Percentiles rank a stretch among this genome's conserved stretches.
Evolutionary conservation across 2,888 invertebrate species (phyloP).

Genomic region (Cerastoderma edule): DNA sequence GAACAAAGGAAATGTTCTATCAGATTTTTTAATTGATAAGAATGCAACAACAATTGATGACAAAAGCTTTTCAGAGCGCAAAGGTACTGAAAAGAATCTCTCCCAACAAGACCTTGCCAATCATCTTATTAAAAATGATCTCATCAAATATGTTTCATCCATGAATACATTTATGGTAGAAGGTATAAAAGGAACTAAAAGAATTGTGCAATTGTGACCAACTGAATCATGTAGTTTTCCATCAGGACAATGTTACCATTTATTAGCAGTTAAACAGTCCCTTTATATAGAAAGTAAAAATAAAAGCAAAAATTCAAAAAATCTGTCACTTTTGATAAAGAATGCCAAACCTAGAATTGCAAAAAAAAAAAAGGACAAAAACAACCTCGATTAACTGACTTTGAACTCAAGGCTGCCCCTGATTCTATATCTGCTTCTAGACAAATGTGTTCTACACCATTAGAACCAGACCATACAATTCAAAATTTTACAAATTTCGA

Average conservation of each 20-base stretch:
- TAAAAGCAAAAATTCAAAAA: background rate
- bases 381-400: background rate
- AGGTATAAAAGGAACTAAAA: constrained; percentile 17
- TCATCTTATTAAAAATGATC: constrained; percentile 20
- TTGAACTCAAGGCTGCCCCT: background rate
- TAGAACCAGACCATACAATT: too few relatives aligned
- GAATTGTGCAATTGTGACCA: constrained; percentile 18
- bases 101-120: background rate
- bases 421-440: background rate
- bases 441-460: background rate
- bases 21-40: constrained; percentile 23
- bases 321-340: background rate
- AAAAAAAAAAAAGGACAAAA: background rate
- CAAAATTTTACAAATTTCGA: too few relatives aligned
- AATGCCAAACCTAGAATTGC: background rate
- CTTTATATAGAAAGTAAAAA: background rate
- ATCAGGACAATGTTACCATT: constrained; percentile 2
- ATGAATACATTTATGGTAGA: constrained; percentile 22
- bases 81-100: constrained; percentile 18
- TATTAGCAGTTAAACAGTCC: constrained; percentile 11
- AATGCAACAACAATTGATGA: constrained; percentile 32
- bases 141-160: constrained; percentile 25
- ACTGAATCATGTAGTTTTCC: constrained; percentile 24
- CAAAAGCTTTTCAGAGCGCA: constrained; percentile 12
- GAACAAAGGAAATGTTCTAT: too few relatives aligned